A percentile compares a stretch with the other conserved stretches of the same genome.
Conservation (phyloP, 2,797 vertebrate genomes). For the Acrocephalus scirpaceus region DNA sequence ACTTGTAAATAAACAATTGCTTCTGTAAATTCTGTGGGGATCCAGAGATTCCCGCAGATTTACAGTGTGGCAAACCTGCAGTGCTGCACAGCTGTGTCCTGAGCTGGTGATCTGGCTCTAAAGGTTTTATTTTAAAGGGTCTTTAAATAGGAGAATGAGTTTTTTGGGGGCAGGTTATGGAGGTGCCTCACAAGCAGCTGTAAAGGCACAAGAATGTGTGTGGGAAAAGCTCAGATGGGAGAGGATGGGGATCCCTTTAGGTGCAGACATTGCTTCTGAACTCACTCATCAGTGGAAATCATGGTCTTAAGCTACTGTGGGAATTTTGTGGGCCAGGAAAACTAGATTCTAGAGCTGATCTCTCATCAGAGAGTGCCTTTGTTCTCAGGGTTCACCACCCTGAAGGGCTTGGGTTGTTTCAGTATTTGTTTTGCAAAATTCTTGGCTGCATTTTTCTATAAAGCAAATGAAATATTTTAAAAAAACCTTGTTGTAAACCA, state of each 20-base stretch:
- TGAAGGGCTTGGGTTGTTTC: neutral
- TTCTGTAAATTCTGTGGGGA: neutral
- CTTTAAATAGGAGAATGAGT: neutral
- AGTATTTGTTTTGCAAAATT: conserved; percentile 7
- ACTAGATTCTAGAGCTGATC: neutral
- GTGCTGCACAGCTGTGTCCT: neutral
- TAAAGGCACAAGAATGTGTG: neutral
- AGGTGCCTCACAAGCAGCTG: neutral
- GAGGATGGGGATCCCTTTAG: neutral
- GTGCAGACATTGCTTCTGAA: neutral
- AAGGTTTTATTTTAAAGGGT: neutral
- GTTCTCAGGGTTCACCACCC: neutral
- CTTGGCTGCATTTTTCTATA: conserved; percentile 13
- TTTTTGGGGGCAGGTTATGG: neutral
- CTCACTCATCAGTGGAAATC: neutral
- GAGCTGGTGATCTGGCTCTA: neutral
- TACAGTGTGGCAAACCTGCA: neutral
- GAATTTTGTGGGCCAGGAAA: neutral
- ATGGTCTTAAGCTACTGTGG: neutral
- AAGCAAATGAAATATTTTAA: neutral
- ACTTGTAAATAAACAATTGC: neutral
- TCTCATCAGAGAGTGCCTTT: neutral
- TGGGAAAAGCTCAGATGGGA: neutral
- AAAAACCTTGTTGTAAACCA: neutral
- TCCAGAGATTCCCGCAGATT: neutral